Evolutionary conservation across 2,888 invertebrate genomes (phyloP).

Genomic region (Himalopsyche kuldschensis): DNA sequence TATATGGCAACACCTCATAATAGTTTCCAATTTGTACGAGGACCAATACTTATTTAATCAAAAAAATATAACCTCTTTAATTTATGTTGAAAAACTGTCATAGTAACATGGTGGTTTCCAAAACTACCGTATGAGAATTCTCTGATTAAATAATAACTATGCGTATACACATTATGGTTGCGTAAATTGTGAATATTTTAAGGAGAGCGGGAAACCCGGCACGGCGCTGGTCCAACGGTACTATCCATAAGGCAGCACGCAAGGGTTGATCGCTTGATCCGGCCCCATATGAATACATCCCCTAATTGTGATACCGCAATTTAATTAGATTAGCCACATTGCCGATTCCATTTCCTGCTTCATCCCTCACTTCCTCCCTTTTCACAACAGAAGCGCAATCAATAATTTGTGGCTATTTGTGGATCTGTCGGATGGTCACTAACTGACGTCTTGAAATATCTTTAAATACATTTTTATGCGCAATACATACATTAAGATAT

Average conservation of each 20-base stretch:
- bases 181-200: background rate
- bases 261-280: background rate
- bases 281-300: conserved; percentile 1
- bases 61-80: no score
- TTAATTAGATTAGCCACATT: conserved; percentile 1
- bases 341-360: background rate
- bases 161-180: background rate
- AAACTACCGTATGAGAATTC: background rate
- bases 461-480: background rate
- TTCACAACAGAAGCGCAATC: background rate
- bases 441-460: background rate
- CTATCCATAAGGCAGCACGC: background rate
- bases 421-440: background rate
- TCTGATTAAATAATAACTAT: background rate
- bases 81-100: background rate
- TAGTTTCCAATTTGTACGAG: no score
- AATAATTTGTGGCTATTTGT: background rate
- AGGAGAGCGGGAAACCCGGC: no score
- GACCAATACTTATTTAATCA: no score
- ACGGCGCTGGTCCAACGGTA: background rate
- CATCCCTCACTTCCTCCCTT: background rate
- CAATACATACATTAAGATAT: no score
- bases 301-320: background rate
- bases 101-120: background rate
- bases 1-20: no score